Percentiles rank a stretch among this genome's conserved stretches.
Conservation (phyloP, 37 sponge, comb jelly and placozoan species). For the Aplysina aerophoba region DNA sequence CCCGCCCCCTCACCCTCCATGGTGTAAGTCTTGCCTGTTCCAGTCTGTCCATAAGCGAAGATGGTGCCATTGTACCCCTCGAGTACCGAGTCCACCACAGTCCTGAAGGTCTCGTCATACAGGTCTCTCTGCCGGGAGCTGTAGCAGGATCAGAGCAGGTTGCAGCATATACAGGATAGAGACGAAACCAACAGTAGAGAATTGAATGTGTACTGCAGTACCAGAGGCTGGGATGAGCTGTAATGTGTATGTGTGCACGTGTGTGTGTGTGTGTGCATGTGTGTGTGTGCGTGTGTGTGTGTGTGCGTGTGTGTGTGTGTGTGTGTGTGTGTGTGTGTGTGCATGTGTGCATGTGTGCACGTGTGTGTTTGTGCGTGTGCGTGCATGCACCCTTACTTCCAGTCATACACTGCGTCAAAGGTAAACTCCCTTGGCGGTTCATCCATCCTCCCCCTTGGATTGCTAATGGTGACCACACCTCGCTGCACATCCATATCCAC, state of each 20-base stretch:
- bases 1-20: constrained; percentile 83
- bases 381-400: constrained; percentile 70
- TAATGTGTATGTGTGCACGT: not conserved
- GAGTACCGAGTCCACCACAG: constrained; percentile 87
- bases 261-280: constrained; percentile 19
- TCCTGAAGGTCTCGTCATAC: constrained; percentile 86
- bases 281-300: constrained; percentile 14
- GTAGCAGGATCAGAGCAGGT: not conserved
- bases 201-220: too few species aligned
- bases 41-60: constrained; percentile 99
- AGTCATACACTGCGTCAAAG: constrained; percentile 96
- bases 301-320: constrained; percentile 16
- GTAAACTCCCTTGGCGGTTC: constrained; percentile 85
- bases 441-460: constrained; percentile 49
- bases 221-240: too few species aligned
- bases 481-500: constrained; percentile 80
- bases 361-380: constrained; percentile 27
- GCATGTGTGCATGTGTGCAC: not conserved
- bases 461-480: constrained; percentile 64
- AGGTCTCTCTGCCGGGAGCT: constrained; percentile 89
- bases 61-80: constrained; percentile 96
- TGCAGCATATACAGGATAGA: not conserved
- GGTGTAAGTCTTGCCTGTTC: constrained; percentile 97
- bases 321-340: constrained; percentile 31
- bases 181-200: too few species aligned